Evolutionary conservation across 1,140 invertebrate genomes (phyloP).

Genomic region (Brachionus calyciflorus): DNA sequence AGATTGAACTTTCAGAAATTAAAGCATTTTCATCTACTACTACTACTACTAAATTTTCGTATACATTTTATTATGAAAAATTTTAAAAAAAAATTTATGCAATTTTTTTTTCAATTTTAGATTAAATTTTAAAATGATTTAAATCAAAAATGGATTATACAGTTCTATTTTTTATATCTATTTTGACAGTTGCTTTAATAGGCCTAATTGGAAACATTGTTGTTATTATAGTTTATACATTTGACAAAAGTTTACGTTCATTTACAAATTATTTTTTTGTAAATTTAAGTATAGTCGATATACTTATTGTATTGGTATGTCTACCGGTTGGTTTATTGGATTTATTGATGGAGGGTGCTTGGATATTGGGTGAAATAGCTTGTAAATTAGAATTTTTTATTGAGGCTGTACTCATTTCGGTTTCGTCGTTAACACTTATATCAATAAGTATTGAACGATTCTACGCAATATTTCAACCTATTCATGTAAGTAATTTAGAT

Average conservation of each 20-base stretch:
- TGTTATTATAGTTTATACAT: conserved; percentile 83
- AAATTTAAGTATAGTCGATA: conserved; percentile 52
- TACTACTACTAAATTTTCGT: too few relatives aligned
- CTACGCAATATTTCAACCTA: conserved; percentile 50
- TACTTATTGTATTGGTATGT: conserved; percentile 51
- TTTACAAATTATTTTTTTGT: conserved; percentile 86
- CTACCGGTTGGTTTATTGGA: conserved; percentile 51
- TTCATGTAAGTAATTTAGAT: conserved; percentile 48
- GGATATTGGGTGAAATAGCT: conserved; percentile 51
- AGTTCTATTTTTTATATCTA: conserved; percentile 11
- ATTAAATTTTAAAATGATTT: too few relatives aligned
- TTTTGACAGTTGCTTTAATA: conserved; percentile 62
- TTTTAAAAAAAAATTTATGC: too few relatives aligned
- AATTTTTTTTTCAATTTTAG: too few relatives aligned
- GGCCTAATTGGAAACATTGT: conserved; percentile 84
- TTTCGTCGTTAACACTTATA: conserved; percentile 42
- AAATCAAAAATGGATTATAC: conserved; percentile 3
- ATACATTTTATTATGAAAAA: too few relatives aligned
- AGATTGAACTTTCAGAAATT: too few relatives aligned
- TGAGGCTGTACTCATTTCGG: conserved; percentile 51
- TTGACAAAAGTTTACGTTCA: conserved; percentile 84
- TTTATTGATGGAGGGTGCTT: conserved; percentile 51
- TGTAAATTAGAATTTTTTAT: conserved; percentile 48
- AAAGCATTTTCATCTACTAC: too few relatives aligned
- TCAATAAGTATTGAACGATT: conserved; percentile 42